Percentiles rank a stretch among this genome's conserved stretches.
Evolutionary conservation across 2,797 vertebrate genomes (phyloP).

Genomic region (Pseudochaenichthys georgianus): DNA sequence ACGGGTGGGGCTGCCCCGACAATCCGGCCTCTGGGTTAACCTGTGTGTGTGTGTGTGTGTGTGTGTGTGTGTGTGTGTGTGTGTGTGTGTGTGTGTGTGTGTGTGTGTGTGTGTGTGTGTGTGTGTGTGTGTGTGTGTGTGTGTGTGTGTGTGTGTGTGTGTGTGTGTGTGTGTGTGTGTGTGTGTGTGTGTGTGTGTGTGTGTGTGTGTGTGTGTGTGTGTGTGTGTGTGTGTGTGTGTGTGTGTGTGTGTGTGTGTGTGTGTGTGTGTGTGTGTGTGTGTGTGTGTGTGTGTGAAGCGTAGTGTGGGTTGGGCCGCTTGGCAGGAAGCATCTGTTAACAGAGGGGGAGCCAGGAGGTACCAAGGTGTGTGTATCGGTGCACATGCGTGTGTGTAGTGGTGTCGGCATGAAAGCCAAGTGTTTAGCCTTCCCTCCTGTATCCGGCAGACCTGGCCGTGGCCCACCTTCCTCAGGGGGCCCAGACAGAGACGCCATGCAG

Average conservation of each 20-base stretch:
- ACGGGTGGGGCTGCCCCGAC: constrained; percentile 55
- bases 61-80: constrained; percentile 24
- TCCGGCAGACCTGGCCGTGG: constrained; percentile 68
- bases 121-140: too few relatives aligned
- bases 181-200: constrained; percentile 23
- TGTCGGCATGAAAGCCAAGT: constrained; percentile 44
- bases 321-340: constrained; percentile 82
- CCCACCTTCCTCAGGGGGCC: constrained; percentile 64
- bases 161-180: too few relatives aligned
- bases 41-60: constrained; percentile 35
- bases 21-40: constrained; percentile 53
- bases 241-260: too few relatives aligned
- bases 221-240: too few relatives aligned
- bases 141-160: too few relatives aligned
- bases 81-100: constrained; percentile 29
- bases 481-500: constrained; percentile 61
- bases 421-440: constrained; percentile 52
- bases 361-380: constrained; percentile 33
- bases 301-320: constrained; percentile 34
- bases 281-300: constrained; percentile 31
- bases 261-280: constrained; percentile 23
- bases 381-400: constrained; percentile 3
- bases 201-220: constrained; percentile 27
- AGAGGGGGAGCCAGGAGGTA: constrained; percentile 54
- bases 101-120: constrained; percentile 24